Percentiles rank a stretch among this genome's conserved stretches.
These are phyloP conservation scores for Pheosia tremula DNA, from an alignment of 2,888 invertebrate genomes.

Conservation along the genomic window DNA sequence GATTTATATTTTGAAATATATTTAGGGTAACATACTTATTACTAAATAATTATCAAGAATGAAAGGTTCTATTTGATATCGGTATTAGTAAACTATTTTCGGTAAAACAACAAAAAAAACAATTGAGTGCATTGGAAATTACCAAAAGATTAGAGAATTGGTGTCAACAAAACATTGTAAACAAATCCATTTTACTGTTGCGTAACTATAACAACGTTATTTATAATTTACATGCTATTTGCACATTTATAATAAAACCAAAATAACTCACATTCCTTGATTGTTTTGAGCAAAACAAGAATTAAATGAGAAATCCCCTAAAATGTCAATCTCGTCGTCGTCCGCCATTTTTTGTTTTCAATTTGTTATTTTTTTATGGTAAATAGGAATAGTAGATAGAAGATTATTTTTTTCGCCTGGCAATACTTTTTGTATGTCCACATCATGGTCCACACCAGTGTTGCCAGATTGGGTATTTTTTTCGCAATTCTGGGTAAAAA, in stretches of 20 bases:
- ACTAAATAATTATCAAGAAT: not conserved
- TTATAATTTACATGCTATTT: not conserved
- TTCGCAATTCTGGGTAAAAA: too few species aligned
- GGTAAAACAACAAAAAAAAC: not conserved
- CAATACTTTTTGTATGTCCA: too few species aligned
- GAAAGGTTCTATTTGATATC: not conserved
- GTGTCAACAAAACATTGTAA: conserved; percentile 45
- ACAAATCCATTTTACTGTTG: conserved; percentile 34
- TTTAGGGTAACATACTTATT: too few species aligned
- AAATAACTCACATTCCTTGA: conserved; percentile 83
- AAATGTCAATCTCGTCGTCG: conserved; percentile 89
- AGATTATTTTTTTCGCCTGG: too few species aligned
- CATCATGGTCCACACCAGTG: too few species aligned
- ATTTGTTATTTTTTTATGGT: conserved; percentile 2
- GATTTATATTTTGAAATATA: too few species aligned
- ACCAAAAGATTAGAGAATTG: conserved; percentile 13
- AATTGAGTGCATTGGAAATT: not conserved
- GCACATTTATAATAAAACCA: not conserved
- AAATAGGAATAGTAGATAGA: not conserved
- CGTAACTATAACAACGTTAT: conserved; percentile 13
- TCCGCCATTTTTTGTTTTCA: conserved; percentile 84
- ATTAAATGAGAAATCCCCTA: conserved; percentile 89
- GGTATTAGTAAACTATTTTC: not conserved
- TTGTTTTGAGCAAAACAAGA: conserved; percentile 85
- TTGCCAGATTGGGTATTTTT: too few species aligned